Conservation (phyloP, 2,888 invertebrate species). For the Tryphoninae sp. region DNA sequence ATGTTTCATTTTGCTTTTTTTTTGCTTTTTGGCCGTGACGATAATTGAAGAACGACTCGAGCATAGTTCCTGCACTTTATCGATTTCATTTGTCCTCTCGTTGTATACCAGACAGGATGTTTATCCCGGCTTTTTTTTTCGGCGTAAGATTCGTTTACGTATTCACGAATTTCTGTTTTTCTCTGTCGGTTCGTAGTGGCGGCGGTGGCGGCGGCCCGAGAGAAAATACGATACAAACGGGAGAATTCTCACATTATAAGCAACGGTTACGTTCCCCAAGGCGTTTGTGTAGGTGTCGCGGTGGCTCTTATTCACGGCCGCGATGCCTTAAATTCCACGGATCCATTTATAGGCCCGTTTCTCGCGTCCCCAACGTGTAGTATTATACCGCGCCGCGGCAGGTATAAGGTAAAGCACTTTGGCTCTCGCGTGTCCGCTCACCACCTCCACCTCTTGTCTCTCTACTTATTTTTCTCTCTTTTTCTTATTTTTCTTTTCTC, state of each 20-base stretch:
- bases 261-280: slow-evolving; percentile 31
- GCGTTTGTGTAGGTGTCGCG: slow-evolving; percentile 63
- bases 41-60: neutral
- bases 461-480: slow-evolving; percentile 20
- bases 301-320: slow-evolving; percentile 57
- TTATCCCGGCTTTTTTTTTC: slow-evolving; percentile 32
- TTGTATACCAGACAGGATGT: slow-evolving; percentile 5
- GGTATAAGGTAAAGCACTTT: slow-evolving; percentile 75
- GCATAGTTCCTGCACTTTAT: slow-evolving; percentile 32
- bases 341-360: slow-evolving; percentile 69
- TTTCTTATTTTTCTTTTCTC: slow-evolving; percentile 38
- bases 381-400: slow-evolving; percentile 66
- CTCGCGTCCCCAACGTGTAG: slow-evolving; percentile 67
- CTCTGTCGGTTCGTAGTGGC: neutral
- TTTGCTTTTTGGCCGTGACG: neutral
- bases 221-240: slow-evolving; percentile 53
- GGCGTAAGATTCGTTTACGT: slow-evolving; percentile 20
- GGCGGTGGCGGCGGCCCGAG: slow-evolving; percentile 10
- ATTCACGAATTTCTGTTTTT: slow-evolving; percentile 19
- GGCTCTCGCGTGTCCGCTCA: slow-evolving; percentile 67
- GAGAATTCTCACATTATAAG: slow-evolving; percentile 63
- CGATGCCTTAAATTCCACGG: slow-evolving; percentile 67
- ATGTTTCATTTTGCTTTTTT: neutral
- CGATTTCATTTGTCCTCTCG: slow-evolving; percentile 45
- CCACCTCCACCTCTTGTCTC: slow-evolving; percentile 55